phyloP scores from a whole-genome alignment of 2,113 vertebrate genomes.

The Picathartes gymnocephalus region DNA sequence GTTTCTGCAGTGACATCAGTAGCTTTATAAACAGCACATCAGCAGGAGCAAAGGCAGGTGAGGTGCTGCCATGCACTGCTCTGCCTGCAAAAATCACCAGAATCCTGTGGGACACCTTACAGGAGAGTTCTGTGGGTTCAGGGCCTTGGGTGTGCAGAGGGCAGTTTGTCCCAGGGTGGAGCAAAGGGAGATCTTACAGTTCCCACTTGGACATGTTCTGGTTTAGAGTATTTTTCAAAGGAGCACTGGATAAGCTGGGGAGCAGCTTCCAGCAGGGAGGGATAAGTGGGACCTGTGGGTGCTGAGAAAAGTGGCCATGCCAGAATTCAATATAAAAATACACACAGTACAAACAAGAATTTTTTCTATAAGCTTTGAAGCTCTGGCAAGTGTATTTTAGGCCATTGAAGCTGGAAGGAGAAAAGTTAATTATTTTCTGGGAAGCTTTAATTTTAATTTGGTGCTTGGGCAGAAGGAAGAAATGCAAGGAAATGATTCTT shows the following conservation, averaged over 20 bases:
- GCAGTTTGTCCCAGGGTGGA: neutral
- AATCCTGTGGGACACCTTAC: neutral
- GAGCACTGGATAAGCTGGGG: neutral
- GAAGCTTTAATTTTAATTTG: neutral
- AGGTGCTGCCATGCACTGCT: neutral
- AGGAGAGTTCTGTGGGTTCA: neutral
- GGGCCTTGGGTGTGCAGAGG: too few species aligned
- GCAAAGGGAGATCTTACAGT: neutral
- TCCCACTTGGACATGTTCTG: accelerated
- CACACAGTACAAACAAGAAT: neutral
- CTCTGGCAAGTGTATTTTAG: neutral
- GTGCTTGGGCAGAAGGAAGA: neutral
- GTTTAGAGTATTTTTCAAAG: neutral
- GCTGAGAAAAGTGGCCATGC: slow-evolving; percentile 30
- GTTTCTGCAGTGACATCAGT: slow-evolving; percentile 18
- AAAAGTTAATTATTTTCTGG: neutral
- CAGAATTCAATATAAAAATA: slow-evolving; percentile 3
- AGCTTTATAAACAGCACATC: neutral
- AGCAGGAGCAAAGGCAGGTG: neutral
- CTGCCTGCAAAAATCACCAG: neutral
- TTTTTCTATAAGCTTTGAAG: neutral
- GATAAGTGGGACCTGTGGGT: neutral
- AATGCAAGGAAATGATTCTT: neutral
- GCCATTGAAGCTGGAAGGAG: neutral
- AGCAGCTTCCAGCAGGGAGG: neutral